Evolutionary conservation across 1,140 invertebrate species (phyloP), one percentile per base, ranked within the genome.

Genomic region (Helicoverpa zea): DNA sequence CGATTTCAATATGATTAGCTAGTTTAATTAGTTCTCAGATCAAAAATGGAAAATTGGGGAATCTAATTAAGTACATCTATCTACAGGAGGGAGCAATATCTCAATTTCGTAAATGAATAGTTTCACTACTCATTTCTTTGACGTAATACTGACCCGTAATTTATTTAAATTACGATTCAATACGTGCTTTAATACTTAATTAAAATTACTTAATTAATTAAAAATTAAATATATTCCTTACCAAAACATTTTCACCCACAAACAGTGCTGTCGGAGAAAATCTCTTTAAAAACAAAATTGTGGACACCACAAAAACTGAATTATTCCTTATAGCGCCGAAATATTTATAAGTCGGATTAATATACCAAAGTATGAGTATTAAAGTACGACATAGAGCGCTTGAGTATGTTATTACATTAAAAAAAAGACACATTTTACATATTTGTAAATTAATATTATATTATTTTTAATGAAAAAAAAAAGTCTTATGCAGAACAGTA

Each of bases 261-360:
- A n/a, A 58, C 4, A 58, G 4, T 2, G 35, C 35, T 2, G 0
- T 35, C 11, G 58, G 58, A 30, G 11, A 0, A 29, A 29, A 29
- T 23, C 18, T 29, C 58, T 10, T 3, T 2, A 29, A 23, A 18
- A 13, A 2, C 11, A 61, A 68, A 49, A 68, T 23, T 10, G 49
- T 68, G 64, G 16, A 13, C 14, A 13, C 43, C 16, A 9, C 43
- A 49, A 49, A 68, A 68, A 68, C n/a, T 68, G 64, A 68, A 47
- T 49, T 49, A 68, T 68, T 47, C 64, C 4, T 18, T 23, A 16
- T 13, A 23, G 16, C 43, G 11, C 9, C 18, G 43, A 68, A 66
- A 43, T 51, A 68, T 68, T 68, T 68, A 49, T 68, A 49, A 11
- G 10, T 68, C 16, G 64, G 64, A 68, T 68, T 68, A 68, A 68